A percentile compares a stretch with the other conserved stretches of the same genome.
Conservation (phyloP, 1,140 invertebrate species). For the Batillaria attramentaria region DNA sequence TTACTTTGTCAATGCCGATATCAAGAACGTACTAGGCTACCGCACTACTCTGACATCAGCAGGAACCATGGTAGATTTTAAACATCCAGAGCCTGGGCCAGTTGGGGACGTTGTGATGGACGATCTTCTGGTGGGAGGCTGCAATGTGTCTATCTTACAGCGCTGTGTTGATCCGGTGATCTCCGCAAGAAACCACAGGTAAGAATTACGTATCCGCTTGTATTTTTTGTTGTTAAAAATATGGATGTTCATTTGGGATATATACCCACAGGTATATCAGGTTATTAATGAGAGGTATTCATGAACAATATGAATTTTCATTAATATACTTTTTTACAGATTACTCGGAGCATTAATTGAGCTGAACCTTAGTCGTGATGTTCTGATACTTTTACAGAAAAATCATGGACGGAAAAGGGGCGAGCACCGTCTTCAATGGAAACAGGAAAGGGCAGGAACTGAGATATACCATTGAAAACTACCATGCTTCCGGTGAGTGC, state of each 20-base stretch:
- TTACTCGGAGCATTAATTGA: not conserved
- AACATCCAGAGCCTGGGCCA: conserved; percentile 39
- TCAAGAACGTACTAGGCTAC: conserved; percentile 43
- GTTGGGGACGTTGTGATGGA: conserved; percentile 25
- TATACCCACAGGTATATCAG: not conserved
- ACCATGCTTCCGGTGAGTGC: conserved; percentile 54
- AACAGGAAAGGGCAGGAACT: conserved; percentile 47
- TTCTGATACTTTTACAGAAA: conserved; percentile 31
- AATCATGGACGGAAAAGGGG: conserved; percentile 51
- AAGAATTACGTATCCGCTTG: too few species aligned
- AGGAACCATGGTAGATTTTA: conserved; percentile 47
- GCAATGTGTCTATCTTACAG: conserved; percentile 41
- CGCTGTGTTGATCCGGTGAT: conserved; percentile 42
- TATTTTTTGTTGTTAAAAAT: not conserved
- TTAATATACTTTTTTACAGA: not conserved
- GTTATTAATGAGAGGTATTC: not conserved
- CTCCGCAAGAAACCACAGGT: conserved; percentile 42
- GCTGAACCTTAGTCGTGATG: not conserved
- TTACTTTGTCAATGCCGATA: conserved; percentile 43
- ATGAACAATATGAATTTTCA: too few species aligned
- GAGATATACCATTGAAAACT: conserved; percentile 49
- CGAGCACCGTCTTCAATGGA: conserved; percentile 56
- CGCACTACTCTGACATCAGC: conserved; percentile 30
- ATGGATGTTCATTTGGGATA: not conserved
- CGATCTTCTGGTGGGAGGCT: conserved; percentile 26